Percentiles rank a stretch among this genome's conserved stretches.
phyloP scores from a whole-genome alignment of 35 echinoderm and acorn worm genomes.

The Lytechinus variegatus region DNA sequence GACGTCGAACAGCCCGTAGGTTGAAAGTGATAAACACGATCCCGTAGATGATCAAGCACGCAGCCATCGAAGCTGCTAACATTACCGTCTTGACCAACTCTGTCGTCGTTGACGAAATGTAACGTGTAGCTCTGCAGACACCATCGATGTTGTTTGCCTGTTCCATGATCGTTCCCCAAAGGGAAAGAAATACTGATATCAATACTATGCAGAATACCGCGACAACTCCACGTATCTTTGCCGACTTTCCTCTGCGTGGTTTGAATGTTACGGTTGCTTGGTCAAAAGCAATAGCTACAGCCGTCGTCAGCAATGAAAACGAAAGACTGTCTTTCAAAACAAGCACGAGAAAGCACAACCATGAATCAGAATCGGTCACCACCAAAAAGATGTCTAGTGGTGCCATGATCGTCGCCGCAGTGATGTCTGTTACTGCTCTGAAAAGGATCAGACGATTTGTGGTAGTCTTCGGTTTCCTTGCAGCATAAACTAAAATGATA shows the following conservation, averaged over 20 bases:
- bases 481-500: neutral
- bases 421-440: neutral
- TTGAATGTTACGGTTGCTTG: neutral
- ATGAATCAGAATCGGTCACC: neutral
- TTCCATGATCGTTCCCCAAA: neutral
- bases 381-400: neutral
- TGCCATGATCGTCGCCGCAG: neutral
- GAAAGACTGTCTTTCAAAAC: neutral
- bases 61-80: neutral
- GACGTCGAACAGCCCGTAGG: neutral
- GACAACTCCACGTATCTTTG: neutral
- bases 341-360: neutral
- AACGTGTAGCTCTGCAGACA: neutral
- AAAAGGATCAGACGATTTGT: neutral
- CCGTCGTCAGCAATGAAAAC: neutral
- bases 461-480: constrained; percentile 27
- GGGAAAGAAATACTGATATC: neutral
- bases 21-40: neutral
- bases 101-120: neutral
- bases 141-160: neutral
- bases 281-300: neutral
- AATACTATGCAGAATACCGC: neutral
- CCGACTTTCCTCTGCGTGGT: neutral
- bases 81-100: constrained; percentile 8
- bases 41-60: neutral